Conservation (phyloP, 2,797 vertebrate genomes). For the Sphenopsis melanotis region DNA sequence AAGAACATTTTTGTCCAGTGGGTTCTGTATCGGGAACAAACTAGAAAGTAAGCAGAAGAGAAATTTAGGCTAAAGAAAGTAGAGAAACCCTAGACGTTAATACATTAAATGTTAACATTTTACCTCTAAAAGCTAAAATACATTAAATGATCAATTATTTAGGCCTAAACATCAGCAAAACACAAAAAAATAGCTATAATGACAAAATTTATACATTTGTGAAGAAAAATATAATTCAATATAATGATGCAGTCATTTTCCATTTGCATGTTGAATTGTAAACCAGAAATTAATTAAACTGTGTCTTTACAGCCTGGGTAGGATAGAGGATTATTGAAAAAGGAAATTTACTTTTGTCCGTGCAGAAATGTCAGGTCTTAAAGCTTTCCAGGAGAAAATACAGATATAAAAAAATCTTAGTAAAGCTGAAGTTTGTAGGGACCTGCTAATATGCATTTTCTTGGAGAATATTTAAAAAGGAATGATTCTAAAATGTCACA, state of each 20-base stretch:
- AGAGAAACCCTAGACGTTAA: not conserved
- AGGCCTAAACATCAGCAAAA: not conserved
- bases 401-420: not conserved
- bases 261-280: not conserved
- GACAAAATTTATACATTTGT: not conserved
- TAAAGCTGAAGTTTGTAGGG: not conserved
- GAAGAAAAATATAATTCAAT: not conserved
- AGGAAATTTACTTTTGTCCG: not conserved
- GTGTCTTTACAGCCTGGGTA: not conserved
- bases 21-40: not conserved
- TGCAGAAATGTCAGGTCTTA: not conserved
- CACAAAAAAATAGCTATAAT: not conserved
- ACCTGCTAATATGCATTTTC: not conserved
- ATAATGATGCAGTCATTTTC: not conserved
- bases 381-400: not conserved
- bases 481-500: not conserved
- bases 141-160: not conserved
- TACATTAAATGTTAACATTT: not conserved
- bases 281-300: not conserved
- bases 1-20: not conserved
- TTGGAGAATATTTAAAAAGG: not conserved
- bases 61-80: not conserved
- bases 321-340: not conserved
- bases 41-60: not conserved
- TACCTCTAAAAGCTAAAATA: not conserved